Evolutionary conservation across 2,888 invertebrate genomes (phyloP), one percentile per base, ranked within the genome.

Genomic region (Microctonus hyperodae): DNA sequence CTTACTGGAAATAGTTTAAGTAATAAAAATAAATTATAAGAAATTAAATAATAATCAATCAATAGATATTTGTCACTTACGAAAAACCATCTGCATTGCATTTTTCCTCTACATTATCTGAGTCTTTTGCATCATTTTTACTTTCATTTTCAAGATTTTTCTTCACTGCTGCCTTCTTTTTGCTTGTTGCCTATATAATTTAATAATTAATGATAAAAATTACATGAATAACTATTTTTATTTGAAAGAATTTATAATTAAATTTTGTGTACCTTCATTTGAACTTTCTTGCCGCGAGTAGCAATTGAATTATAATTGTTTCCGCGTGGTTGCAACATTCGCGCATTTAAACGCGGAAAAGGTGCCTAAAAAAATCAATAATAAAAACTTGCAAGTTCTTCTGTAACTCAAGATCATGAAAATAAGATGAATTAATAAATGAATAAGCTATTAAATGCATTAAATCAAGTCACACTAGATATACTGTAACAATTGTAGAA

Each of bases 281-380:
- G 82, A 4, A 79, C 81, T 33, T 83, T 83, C 65, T 83, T 83
- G 13, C 84, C 84, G 56, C 81, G 79, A 35, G 79, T 78, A 28
- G 76, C 75, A 28, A 78, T 76, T 56, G 76, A 80, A 23, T 75
- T 75, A n/a, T 79, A 77, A 63, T 75, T 76, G 57, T 75, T 79
- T 48, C 79, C 80, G 13, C 81, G 80, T 0, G 78, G 75, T 44
- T 79, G 81, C 67, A 81, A 83, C 16, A 79, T 76, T n/a, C 82
- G 78, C n/a, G 81, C 76, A 57, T 67, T 67, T 6, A 58, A 51
- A 31, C 67, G 67, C 4, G 62, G 67, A 13, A 62, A 67, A 40
- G 62, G 67, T 11, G 61, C 51, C 64, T 64, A 51, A 57, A 68
- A 60, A 33, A 68, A 67, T 69, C 20, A 58, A 58, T 20, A 66